Percentiles rank a stretch among this genome's conserved stretches.
Conservation (phyloP, 92 coral and sea anemone species). For the Hydrozoanthus gracilis region DNA sequence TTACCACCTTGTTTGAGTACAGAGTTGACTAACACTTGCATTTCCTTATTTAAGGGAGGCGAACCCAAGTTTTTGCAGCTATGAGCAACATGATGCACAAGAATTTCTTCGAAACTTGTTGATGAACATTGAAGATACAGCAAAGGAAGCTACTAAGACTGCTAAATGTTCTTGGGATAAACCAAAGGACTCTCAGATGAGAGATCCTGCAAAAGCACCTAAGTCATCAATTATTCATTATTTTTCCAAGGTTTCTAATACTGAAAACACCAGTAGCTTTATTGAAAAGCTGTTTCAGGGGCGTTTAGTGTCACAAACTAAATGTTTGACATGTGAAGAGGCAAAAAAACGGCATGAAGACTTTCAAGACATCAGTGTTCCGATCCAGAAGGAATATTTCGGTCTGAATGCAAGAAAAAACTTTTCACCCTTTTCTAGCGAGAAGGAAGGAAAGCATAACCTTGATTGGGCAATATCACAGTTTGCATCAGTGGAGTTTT, state of each 20-base stretch:
- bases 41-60: conserved; percentile 60
- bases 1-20: no score
- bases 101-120: conserved; percentile 90
- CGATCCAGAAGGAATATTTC: conserved; percentile 78
- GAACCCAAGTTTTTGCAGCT: conserved; percentile 83
- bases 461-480: conserved; percentile 93
- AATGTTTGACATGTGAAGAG: conserved; percentile 93
- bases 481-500: conserved; percentile 91
- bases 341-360: conserved; percentile 85
- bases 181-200: not conserved
- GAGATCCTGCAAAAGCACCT: not conserved
- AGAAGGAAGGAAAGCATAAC: conserved; percentile 56
- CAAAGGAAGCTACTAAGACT: conserved; percentile 59
- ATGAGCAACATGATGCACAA: conserved; percentile 97
- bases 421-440: conserved; percentile 86
- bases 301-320: conserved; percentile 81
- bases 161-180: not conserved
- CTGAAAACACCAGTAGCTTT: conserved; percentile 3
- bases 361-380: conserved; percentile 96
- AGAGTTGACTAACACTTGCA: not conserved
- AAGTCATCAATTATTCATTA: conserved; percentile 40
- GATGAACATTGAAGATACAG: conserved; percentile 76
- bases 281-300: conserved; percentile 85
- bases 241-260: not conserved
- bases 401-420: conserved; percentile 57